Evolutionary conservation across 2,113 vertebrate species (phyloP).

Genomic region (Xenopus borealis): DNA sequence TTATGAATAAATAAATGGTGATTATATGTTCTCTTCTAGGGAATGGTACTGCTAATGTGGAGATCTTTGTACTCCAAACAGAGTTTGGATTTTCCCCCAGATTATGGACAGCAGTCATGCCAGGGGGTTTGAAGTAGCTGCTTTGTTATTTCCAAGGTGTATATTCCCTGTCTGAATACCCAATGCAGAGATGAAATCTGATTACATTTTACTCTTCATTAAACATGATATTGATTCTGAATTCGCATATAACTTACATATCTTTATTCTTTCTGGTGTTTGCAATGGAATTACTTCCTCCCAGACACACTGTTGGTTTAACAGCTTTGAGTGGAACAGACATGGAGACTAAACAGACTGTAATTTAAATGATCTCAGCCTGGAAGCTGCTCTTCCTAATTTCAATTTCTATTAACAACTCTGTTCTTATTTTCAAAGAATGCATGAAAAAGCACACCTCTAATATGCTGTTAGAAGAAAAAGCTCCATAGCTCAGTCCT

Average conservation of each 20-base stretch:
- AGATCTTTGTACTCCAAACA: no score
- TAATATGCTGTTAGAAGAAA: no score
- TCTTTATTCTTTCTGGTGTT: slow-evolving; percentile 57
- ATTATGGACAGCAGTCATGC: no score
- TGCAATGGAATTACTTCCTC: slow-evolving; percentile 53
- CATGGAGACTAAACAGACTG: slow-evolving; percentile 50
- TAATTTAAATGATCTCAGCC: slow-evolving; percentile 62
- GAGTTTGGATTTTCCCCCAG: no score
- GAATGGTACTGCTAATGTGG: no score
- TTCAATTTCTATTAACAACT: slow-evolving; percentile 64
- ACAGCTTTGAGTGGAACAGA: slow-evolving; percentile 37
- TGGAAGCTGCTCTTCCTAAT: slow-evolving; percentile 58
- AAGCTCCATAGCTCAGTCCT: no score
- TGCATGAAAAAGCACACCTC: slow-evolving; percentile 50
- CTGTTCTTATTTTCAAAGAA: slow-evolving; percentile 52
- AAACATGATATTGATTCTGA: slow-evolving; percentile 49
- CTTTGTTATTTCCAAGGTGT: neutral
- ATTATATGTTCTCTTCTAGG: no score
- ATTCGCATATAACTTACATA: slow-evolving; percentile 51
- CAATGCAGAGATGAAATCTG: slow-evolving; percentile 43
- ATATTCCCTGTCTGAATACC: slow-evolving; percentile 34
- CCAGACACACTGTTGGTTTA: slow-evolving; percentile 42
- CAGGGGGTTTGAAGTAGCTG: neutral
- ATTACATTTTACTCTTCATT: slow-evolving; percentile 62
- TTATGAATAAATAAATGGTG: no score